Base-by-base conservation (phyloP, 2,888 invertebrate species). In the Pseudococcus viburni region DNA sequence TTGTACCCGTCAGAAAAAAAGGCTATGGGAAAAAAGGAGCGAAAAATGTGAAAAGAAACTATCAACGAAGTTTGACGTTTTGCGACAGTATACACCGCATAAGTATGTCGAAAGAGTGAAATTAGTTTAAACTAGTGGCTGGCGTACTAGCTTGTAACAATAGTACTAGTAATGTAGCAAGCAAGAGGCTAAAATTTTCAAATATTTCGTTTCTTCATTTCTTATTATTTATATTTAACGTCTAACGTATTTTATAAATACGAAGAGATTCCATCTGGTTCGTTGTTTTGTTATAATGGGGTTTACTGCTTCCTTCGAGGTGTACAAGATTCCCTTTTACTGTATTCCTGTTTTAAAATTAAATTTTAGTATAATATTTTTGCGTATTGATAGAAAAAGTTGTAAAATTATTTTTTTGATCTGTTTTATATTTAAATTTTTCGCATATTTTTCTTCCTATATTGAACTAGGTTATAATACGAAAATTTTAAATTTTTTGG, bases 71-170 rank as follows among this genome's bases (percentile, higher is more conserved):
- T 59, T 59, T 59, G 59, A 59, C 59, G 9, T 59, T 6, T 59
- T 59, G 19, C 59, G 51, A 51, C 51, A 51, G 17, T 59, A 59
- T 19, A 59, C 19, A 9, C 19, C 19, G 19, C 3, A 33, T 3
- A 33, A 33, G 26, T 33, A 33, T 33, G 26, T 59, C 59, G 59
- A 59, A 59, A 19, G 19, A 19, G 19, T 59, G 7, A 59, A 59
- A 59, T 59, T 59, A 59, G 59, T 59, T 59, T 59, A 19, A 59
- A 19, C n/a, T 59, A 59, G 59, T 59, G 19, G 19, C 59, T 59
- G 19, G 19, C 26, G 26, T 59, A 8, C 19, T 59, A 11, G 19
- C 26, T 59, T 19, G 19, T 59, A 59, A 59, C 59, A 59, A 59
- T 59, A 19, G 19, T 59, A 17, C 59, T 59, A 7, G 59, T 59